Base-by-base conservation (phyloP, 2,888 invertebrate species). In the Stenolophus ochropezus region DNA sequence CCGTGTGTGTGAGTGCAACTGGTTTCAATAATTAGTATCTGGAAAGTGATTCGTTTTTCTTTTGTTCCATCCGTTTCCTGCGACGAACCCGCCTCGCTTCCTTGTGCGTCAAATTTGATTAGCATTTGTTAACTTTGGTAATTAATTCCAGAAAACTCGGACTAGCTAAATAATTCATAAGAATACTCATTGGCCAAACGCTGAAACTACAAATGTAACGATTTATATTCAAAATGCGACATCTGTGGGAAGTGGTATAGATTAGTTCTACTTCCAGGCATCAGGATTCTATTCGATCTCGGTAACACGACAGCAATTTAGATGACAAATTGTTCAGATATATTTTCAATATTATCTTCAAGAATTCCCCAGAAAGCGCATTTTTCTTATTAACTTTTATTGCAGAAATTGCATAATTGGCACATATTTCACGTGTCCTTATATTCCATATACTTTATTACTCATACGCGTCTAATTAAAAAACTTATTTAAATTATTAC, bases 191-290 rank as follows among this genome's bases (percentile, higher is more conserved):
- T 69, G 33, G 65, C 33, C 65, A 33, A 69, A 69, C 20, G 65
- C 33, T 69, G 65, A 69, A 69, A 69, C 65, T 69, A 69, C 65
- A 69, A 69, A 69, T 69, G 65, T 69, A 33, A 69, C 65, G 65
- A 69, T 69, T 69, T 69, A 69, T 69, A 69, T 69, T 69, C 65
- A 69, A 69, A 69, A 69, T 69, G 65, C 65, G 33, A 69, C 65
- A 69, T 69, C 65, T 69, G 65, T 18, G 65, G 65, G 65, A 33
- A 69, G 61, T 69, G 65, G 65, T 69, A 69, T 69, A 69, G 65
- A 69, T 69, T 69, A 69, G 65, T 69, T 69, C 18, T 33, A 69
- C 65, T 69, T 69, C 18, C 65, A 14, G 65, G 33, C 65, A 33
- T 33, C 65, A 18, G 65, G 33, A 69, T 33, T 69, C 65, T 69